These are phyloP conservation scores for Pelvicachromis taeniatus DNA, from an alignment of 2,113 vertebrate genomes.

Conservation along the genomic window DNA sequence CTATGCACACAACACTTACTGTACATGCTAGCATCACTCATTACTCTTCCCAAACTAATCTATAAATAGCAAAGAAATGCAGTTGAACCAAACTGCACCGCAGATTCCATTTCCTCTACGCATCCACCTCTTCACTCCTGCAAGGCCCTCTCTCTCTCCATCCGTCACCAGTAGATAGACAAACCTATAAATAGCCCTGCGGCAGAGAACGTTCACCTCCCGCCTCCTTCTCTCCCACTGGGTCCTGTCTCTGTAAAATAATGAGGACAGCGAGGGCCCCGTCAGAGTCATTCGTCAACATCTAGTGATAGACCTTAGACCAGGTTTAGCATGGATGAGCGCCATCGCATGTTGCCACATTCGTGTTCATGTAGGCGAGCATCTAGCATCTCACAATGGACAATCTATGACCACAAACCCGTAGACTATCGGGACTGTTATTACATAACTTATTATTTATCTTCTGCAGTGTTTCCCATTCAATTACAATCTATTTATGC, in stretches of 20 bases:
- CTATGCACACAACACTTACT: neutral
- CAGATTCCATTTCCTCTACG: neutral
- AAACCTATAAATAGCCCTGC: constrained; percentile 69
- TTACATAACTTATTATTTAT: neutral
- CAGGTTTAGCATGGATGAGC: neutral
- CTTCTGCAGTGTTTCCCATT: neutral
- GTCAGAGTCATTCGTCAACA: constrained; percentile 43
- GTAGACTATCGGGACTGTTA: neutral
- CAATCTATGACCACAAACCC: neutral
- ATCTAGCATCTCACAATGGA: neutral
- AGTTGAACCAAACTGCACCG: neutral
- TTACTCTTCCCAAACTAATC: neutral
- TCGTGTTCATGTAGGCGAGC: neutral
- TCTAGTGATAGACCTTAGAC: neutral
- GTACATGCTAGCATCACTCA: neutral
- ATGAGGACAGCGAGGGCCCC: constrained; percentile 38
- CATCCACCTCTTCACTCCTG: neutral
- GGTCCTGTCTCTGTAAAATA: constrained; percentile 53
- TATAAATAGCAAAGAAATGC: constrained; percentile 1
- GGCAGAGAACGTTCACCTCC: constrained; percentile 49
- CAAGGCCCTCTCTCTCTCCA: neutral
- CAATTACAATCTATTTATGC: neutral
- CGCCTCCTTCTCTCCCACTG: constrained; percentile 22
- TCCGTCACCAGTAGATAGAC: constrained; percentile 40
- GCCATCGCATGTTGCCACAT: neutral